These are phyloP conservation scores for Corythoichthys haematopterus DNA, from an alignment of 2,113 vertebrate genomes.

Conservation along the genomic window DNA sequence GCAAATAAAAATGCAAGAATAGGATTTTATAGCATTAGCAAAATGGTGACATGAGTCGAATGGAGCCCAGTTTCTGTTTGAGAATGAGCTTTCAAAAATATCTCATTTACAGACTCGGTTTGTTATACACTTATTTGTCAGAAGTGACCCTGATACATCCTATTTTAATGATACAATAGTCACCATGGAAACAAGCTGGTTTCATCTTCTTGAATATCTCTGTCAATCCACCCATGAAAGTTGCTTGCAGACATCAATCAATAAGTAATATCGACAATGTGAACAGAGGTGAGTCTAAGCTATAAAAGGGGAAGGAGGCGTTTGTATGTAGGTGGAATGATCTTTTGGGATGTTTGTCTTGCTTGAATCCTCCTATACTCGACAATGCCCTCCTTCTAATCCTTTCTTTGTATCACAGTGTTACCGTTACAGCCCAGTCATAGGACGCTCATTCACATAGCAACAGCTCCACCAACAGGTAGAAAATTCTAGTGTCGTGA, in stretches of 20 bases:
- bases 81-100: not conserved
- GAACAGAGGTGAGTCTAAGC: conserved; percentile 10
- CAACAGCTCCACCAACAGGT: conserved; percentile 72
- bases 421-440: conserved; percentile 18
- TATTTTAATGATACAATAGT: conserved; percentile 11
- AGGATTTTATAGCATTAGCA: not conserved
- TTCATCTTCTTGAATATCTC: not conserved
- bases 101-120: not conserved
- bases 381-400: conserved; percentile 36
- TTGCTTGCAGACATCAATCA: not conserved
- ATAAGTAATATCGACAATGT: not conserved
- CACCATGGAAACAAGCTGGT: conserved; percentile 31
- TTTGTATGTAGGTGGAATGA: conserved; percentile 14
- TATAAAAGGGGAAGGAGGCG: not conserved
- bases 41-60: not conserved
- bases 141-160: not conserved
- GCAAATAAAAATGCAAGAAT: not conserved
- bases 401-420: conserved; percentile 51
- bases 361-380: conserved; percentile 37
- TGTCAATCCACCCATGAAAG: conserved; percentile 3
- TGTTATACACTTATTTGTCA: conserved; percentile 4
- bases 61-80: not conserved
- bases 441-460: conserved; percentile 24
- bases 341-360: conserved; percentile 29
- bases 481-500: too few relatives aligned